These are phyloP conservation scores for Hephaestus fuliginosus DNA, from an alignment of 2,797 vertebrate genomes.

Conservation along the genomic window DNA sequence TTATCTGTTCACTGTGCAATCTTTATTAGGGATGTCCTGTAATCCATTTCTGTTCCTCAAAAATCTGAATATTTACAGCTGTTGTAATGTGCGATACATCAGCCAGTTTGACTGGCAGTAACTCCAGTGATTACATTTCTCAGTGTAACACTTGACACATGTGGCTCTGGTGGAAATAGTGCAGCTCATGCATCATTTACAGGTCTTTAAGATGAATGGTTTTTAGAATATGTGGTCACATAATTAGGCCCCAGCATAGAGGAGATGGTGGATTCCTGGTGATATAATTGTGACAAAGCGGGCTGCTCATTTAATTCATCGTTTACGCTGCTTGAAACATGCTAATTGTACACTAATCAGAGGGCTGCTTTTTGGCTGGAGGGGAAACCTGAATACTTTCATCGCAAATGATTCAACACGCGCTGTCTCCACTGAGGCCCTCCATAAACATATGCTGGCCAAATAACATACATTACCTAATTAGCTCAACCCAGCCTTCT, in stretches of 20 bases:
- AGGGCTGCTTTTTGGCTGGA: constrained; percentile 26
- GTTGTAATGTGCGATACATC: not conserved
- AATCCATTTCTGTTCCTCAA: not conserved
- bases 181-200: not conserved
- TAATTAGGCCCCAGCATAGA: not conserved
- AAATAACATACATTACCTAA: constrained; percentile 42
- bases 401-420: constrained; percentile 37
- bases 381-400: constrained; percentile 30
- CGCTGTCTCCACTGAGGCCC: constrained; percentile 26
- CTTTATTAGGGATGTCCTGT: not conserved
- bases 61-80: not conserved
- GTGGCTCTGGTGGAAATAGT: not conserved
- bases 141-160: not conserved
- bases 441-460: constrained; percentile 39
- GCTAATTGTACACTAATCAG: constrained; percentile 7
- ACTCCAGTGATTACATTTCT: constrained; percentile 8
- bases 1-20: not conserved
- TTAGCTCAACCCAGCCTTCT: constrained; percentile 33
- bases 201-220: not conserved
- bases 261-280: not conserved
- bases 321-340: not conserved
- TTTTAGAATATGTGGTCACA: not conserved
- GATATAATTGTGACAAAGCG: constrained; percentile 5
- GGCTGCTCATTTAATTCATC: not conserved
- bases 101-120: constrained; percentile 2